These are phyloP conservation scores for Eurystomus glaucurus DNA, from an alignment of 2,797 vertebrate genomes.

Conservation along the genomic window DNA sequence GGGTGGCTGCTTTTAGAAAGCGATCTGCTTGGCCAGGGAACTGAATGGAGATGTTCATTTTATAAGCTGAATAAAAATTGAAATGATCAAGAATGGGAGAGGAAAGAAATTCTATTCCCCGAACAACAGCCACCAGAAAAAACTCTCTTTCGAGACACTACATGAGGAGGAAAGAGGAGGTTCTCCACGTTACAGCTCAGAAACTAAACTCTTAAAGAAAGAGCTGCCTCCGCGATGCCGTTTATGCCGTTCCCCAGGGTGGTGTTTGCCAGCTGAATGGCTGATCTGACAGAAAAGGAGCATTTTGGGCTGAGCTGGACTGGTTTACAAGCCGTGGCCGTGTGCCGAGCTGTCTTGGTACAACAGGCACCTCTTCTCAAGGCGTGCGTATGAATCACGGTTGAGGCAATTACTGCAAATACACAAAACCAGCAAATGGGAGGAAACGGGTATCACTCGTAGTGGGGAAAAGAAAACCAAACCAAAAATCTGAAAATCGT, in stretches of 20 bases:
- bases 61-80: neutral
- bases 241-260: neutral
- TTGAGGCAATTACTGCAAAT: slow-evolving; percentile 10
- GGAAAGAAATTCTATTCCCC: neutral
- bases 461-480: too few species aligned
- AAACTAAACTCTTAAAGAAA: slow-evolving; percentile 3
- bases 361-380: slow-evolving; percentile 16
- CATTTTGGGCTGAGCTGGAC: slow-evolving; percentile 6
- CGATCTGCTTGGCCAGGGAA: neutral
- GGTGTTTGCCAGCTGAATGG: slow-evolving; percentile 26
- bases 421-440: neutral
- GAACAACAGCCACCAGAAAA: neutral
- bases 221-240: neutral
- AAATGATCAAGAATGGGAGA: neutral
- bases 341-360: slow-evolving; percentile 16
- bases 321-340: slow-evolving; percentile 32
- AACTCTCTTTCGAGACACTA: neutral
- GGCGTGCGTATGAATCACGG: neutral
- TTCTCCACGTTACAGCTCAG: neutral
- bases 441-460: neutral
- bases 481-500: neutral
- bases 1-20: neutral
- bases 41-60: neutral
- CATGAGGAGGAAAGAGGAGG: neutral
- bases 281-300: slow-evolving; percentile 51